These are phyloP conservation scores for Cromileptes altivelis DNA, from an alignment of 2,113 vertebrate genomes.

Conservation along the genomic window DNA sequence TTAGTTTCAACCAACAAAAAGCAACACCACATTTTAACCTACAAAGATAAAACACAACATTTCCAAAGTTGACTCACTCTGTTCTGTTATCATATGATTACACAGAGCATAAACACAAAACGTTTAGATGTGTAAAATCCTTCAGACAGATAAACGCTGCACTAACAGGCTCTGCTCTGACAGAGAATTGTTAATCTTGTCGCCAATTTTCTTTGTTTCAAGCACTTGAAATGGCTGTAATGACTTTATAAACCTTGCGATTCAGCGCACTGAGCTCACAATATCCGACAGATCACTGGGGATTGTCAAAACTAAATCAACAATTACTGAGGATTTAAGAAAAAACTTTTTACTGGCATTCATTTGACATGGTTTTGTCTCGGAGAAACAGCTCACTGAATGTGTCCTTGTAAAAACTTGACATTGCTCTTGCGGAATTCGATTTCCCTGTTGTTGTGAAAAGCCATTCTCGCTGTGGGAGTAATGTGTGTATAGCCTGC, in stretches of 20 bases:
- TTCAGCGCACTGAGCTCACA: conserved; percentile 7
- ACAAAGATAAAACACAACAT: conserved; percentile 50
- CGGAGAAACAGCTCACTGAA: conserved; percentile 16
- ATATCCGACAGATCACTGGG: conserved; percentile 29
- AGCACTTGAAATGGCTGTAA: background rate
- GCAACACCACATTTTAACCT: conserved; percentile 32
- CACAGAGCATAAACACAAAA: conserved; percentile 19
- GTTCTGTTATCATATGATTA: conserved; percentile 37
- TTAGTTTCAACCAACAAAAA: conserved; percentile 59
- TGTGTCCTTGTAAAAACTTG: conserved; percentile 38
- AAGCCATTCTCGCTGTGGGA: conserved; percentile 45
- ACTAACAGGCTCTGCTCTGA: conserved; percentile 2
- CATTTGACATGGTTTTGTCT: conserved; percentile 15
- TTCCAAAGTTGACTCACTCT: conserved; percentile 33
- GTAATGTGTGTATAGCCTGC: conserved; percentile 38
- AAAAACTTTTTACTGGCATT: conserved; percentile 16
- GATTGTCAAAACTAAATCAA: conserved; percentile 32
- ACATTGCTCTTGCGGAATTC: conserved; percentile 41
- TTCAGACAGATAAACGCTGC: conserved; percentile 17
- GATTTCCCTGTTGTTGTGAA: conserved; percentile 55
- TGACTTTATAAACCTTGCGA: conserved; percentile 26
- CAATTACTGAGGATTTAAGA: background rate
- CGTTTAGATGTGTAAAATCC: conserved; percentile 27
- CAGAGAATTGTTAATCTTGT: background rate
- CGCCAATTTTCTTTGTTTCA: conserved; percentile 7